Conservation (phyloP, 2,113 vertebrate species). For the Eleginops maclovinus region DNA sequence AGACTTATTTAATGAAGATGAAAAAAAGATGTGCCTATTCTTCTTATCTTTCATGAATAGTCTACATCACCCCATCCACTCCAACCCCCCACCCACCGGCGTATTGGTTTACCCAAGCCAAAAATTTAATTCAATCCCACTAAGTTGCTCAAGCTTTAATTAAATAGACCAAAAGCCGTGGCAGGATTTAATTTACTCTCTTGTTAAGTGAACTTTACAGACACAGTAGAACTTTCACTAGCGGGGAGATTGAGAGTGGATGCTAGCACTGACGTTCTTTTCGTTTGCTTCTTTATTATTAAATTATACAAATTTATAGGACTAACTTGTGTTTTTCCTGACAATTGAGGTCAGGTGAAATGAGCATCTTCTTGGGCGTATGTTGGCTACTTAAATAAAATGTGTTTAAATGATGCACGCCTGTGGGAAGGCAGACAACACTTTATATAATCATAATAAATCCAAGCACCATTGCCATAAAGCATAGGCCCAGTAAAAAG, state of each 20-base stretch:
- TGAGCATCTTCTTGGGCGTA: slow-evolving; percentile 54
- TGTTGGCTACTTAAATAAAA: slow-evolving; percentile 39
- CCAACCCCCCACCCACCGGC: slow-evolving; percentile 40
- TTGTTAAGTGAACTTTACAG: slow-evolving; percentile 69
- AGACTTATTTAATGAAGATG: slow-evolving; percentile 30
- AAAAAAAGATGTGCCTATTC: slow-evolving; percentile 14
- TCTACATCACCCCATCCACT: slow-evolving; percentile 22
- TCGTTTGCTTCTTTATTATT: slow-evolving; percentile 6
- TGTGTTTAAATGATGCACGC: slow-evolving; percentile 34
- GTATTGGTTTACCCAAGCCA: slow-evolving; percentile 76
- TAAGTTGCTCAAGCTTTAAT: slow-evolving; percentile 79
- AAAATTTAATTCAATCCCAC: slow-evolving; percentile 79
- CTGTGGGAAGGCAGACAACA: slow-evolving; percentile 55
- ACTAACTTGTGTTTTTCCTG: slow-evolving; percentile 17
- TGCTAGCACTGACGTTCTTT: neutral
- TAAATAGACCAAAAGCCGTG: slow-evolving; percentile 72
- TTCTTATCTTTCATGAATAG: slow-evolving; percentile 63
- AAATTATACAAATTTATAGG: slow-evolving; percentile 9
- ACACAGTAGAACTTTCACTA: slow-evolving; percentile 54
- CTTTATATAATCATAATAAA: slow-evolving; percentile 79
- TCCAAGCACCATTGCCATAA: slow-evolving; percentile 62
- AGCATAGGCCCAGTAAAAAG: slow-evolving; percentile 67
- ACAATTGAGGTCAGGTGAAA: slow-evolving; percentile 22
- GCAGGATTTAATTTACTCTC: slow-evolving; percentile 73
- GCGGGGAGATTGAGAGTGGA: slow-evolving; percentile 22